Conservation (phyloP, 1,140 invertebrate species). For the Drosophila gunungcola region DNA sequence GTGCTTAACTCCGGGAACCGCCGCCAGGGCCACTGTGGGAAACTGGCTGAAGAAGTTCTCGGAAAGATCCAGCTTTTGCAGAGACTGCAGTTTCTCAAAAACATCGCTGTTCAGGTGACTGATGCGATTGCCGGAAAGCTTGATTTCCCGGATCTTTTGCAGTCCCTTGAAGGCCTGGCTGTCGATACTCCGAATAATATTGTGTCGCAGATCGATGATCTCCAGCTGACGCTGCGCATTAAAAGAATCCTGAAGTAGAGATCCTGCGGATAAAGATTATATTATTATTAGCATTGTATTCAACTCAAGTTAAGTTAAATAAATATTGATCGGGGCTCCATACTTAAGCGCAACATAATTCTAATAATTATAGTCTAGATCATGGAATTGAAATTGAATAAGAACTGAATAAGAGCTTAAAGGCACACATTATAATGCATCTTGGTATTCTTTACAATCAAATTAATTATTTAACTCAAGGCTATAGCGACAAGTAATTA, state of each 20-base stretch:
- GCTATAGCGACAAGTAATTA: background rate
- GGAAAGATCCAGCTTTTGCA: slow-evolving; percentile 92
- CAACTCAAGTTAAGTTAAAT: no score
- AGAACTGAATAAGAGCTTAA: no score
- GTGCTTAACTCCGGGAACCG: slow-evolving; percentile 88
- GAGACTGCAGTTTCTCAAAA: slow-evolving; percentile 89
- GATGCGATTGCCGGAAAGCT: slow-evolving; percentile 91
- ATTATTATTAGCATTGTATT: no score
- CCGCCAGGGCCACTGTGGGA: slow-evolving; percentile 90
- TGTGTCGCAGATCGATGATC: slow-evolving; percentile 90
- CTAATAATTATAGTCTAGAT: no score
- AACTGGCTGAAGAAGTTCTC: slow-evolving; percentile 93
- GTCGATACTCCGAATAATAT: slow-evolving; percentile 90
- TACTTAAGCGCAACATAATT: no score
- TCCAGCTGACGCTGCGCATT: slow-evolving; percentile 88
- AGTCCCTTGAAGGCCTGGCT: slow-evolving; percentile 90
- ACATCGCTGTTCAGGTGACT: slow-evolving; percentile 92
- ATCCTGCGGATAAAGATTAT: slow-evolving; percentile 85
- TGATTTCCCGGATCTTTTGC: slow-evolving; percentile 88
- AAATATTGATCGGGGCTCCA: no score
- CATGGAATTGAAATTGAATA: no score
- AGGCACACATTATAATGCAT: no score
- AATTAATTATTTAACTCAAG: background rate
- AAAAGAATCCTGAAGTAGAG: slow-evolving; percentile 88
- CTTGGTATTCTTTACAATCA: no score